These are phyloP conservation scores for Tetrax tetrax DNA, from an alignment of 2,113 vertebrate species.

Conservation along the genomic window DNA sequence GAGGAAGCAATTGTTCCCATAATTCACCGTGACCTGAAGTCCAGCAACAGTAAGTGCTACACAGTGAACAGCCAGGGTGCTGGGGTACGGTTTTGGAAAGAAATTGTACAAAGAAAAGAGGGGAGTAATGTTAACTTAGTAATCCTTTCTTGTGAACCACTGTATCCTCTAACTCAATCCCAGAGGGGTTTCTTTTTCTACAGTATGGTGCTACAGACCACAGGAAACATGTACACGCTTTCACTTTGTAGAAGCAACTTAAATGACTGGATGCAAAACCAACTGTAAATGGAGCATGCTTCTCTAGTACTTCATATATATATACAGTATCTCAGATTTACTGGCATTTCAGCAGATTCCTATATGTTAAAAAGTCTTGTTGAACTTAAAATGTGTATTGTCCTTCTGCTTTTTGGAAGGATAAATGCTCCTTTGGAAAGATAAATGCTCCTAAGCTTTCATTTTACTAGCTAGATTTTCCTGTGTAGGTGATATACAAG, in stretches of 20 bases:
- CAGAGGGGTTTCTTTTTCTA: constrained; percentile 7
- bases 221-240: not conserved
- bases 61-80: not conserved
- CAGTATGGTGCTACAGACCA: not conserved
- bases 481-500: not conserved
- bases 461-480: not conserved
- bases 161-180: constrained; percentile 63
- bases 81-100: not conserved
- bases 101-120: not conserved
- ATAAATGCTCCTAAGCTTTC: not conserved
- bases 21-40: constrained; percentile 97
- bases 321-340: not conserved
- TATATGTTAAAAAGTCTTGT: not conserved
- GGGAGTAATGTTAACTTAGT: not conserved
- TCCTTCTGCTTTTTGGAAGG: not conserved
- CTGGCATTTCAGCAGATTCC: not conserved
- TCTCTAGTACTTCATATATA: not conserved
- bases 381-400: not conserved
- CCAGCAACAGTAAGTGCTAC: constrained; percentile 95
- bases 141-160: constrained; percentile 54
- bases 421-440: not conserved
- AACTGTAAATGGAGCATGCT: not conserved
- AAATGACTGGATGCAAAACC: not conserved
- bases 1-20: constrained; percentile 94
- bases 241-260: not conserved